A percentile compares a stretch with the other conserved stretches of the same genome.
These are phyloP conservation scores for Stictocephala bisonia DNA, from an alignment of 2,888 invertebrate genomes.

Conservation along the genomic window DNA sequence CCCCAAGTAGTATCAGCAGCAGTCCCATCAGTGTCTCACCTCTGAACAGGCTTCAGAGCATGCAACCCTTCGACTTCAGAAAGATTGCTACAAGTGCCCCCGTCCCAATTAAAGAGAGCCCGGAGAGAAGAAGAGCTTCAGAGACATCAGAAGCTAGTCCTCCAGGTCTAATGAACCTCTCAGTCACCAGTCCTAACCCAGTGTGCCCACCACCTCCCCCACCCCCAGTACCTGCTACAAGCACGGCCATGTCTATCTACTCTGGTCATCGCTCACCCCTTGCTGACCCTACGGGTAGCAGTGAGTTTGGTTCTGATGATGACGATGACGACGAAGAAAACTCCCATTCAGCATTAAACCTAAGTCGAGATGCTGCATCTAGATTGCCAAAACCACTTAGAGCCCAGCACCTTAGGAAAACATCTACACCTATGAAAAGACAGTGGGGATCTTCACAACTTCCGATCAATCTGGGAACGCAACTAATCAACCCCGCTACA, in stretches of 20 bases:
- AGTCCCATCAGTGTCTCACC: constrained; percentile 80
- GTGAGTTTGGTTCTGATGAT: constrained; percentile 69
- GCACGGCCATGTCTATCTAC: constrained; percentile 51
- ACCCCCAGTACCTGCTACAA: constrained; percentile 54
- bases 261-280: constrained; percentile 63
- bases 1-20: constrained; percentile 70
- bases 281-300: constrained; percentile 65
- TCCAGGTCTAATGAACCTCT: constrained; percentile 70
- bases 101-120: constrained; percentile 51
- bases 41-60: constrained; percentile 88
- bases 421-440: constrained; percentile 80
- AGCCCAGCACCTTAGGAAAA: constrained; percentile 71
- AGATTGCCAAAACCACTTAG: constrained; percentile 64
- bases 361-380: constrained; percentile 70
- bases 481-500: constrained; percentile 91
- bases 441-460: constrained; percentile 78
- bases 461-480: constrained; percentile 86
- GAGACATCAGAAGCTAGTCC: constrained; percentile 63
- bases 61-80: constrained; percentile 95
- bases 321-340: constrained; percentile 72
- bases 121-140: constrained; percentile 58
- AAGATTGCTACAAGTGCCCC: constrained; percentile 68
- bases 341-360: constrained; percentile 73
- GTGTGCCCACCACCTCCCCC: constrained; percentile 65
- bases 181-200: constrained; percentile 67